Percentiles rank a stretch among this genome's conserved stretches.
These are phyloP conservation scores for Ophion ventricosus DNA, from an alignment of 2,888 invertebrate genomes.

Conservation along the genomic window DNA sequence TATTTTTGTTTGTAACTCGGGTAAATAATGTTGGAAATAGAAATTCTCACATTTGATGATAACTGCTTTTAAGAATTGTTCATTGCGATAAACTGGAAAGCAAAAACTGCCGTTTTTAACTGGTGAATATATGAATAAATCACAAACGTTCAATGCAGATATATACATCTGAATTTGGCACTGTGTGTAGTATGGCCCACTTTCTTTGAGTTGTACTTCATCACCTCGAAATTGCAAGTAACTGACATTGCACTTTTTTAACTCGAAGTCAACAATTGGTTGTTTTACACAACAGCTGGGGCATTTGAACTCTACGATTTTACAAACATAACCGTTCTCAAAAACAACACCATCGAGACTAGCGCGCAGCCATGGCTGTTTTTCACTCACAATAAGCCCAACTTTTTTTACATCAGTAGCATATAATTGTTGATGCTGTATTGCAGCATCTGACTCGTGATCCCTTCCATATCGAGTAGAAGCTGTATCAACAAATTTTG, in stretches of 20 bases:
- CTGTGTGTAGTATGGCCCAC: slow-evolving; percentile 57
- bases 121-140: slow-evolving; percentile 64
- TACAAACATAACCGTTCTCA: slow-evolving; percentile 41
- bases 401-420: slow-evolving; percentile 18
- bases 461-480: slow-evolving; percentile 46
- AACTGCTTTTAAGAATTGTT: slow-evolving; percentile 38
- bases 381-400: slow-evolving; percentile 54
- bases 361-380: slow-evolving; percentile 64
- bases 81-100: slow-evolving; percentile 46
- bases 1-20: slow-evolving; percentile 15
- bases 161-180: slow-evolving; percentile 62
- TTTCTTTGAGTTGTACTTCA: slow-evolving; percentile 35
- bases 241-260: slow-evolving; percentile 37
- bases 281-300: slow-evolving; percentile 47
- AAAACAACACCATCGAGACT: slow-evolving; percentile 64
- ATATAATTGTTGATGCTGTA: slow-evolving; percentile 9
- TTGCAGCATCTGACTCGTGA: slow-evolving; percentile 26
- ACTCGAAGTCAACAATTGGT: slow-evolving; percentile 48
- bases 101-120: slow-evolving; percentile 41
- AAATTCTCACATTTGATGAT: slow-evolving; percentile 55
- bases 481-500: slow-evolving; percentile 52
- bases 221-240: slow-evolving; percentile 36
- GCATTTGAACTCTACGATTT: slow-evolving; percentile 62
- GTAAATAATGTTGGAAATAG: slow-evolving; percentile 31
- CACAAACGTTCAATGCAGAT: slow-evolving; percentile 58